Conservation (phyloP, 2,113 vertebrate species). For the Percina caprodes region DNA sequence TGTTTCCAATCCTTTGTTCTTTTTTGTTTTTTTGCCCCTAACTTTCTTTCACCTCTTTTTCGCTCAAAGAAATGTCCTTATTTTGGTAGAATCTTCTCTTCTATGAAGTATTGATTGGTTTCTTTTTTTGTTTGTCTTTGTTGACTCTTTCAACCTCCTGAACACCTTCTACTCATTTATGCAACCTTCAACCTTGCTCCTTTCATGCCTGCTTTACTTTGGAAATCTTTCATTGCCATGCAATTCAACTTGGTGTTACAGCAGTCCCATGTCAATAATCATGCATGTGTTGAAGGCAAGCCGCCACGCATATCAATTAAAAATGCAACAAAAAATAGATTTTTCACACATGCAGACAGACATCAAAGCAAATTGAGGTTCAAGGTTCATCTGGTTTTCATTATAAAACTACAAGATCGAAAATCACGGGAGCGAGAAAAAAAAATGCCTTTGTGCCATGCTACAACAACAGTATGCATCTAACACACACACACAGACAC, state of each 20-base stretch:
- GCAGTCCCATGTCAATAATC: conserved; percentile 22
- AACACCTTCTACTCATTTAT: background rate
- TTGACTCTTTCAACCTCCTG: background rate
- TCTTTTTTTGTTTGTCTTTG: conserved; percentile 16
- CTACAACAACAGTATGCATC: background rate
- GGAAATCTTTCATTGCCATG: conserved; percentile 56
- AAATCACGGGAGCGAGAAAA: background rate
- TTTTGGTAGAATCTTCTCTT: conserved; percentile 22
- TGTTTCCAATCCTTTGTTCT: conserved; percentile 51
- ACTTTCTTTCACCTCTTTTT: conserved; percentile 52
- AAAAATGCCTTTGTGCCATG: background rate
- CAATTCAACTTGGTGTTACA: conserved; percentile 1
- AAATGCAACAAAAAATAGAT: conserved; percentile 15
- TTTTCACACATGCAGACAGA: conserved; percentile 2
- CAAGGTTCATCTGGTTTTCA: conserved; percentile 45
- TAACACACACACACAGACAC: conserved; percentile 1
- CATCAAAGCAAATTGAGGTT: conserved; percentile 1
- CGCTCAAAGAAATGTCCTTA: conserved; percentile 28
- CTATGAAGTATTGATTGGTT: conserved; percentile 39
- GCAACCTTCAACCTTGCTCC: conserved; percentile 28
- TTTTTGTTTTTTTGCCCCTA: conserved; percentile 27
- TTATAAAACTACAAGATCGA: conserved; percentile 40
- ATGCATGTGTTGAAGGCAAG: conserved; percentile 10
- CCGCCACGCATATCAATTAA: conserved; percentile 41
- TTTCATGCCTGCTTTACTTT: conserved; percentile 11